Evolutionary conservation across 2,113 vertebrate genomes (phyloP).

Genomic region (Prietella phreatophila): DNA sequence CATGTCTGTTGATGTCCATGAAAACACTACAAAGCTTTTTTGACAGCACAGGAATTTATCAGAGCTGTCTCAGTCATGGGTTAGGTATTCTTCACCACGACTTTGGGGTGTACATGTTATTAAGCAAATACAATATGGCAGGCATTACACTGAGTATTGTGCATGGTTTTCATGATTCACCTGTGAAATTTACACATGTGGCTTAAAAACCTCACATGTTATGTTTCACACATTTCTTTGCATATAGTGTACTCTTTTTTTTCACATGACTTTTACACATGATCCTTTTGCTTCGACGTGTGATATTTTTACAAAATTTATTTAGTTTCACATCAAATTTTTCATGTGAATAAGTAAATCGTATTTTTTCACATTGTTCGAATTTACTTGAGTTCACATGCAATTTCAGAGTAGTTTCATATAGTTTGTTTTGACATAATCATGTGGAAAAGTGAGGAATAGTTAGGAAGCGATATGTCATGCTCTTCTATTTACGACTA

Average conservation of each 20-base stretch:
- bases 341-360: neutral
- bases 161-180: too few relatives aligned
- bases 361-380: neutral
- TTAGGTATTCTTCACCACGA: slow-evolving; percentile 1
- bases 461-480: neutral
- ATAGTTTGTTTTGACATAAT: too few relatives aligned
- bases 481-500: neutral
- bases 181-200: too few relatives aligned
- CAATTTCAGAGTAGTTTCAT: neutral
- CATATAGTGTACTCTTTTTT: neutral
- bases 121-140: neutral
- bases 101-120: neutral
- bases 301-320: too few relatives aligned
- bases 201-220: neutral
- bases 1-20: slow-evolving; percentile 13
- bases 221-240: neutral
- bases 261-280: neutral
- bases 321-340: neutral
- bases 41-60: slow-evolving; percentile 13
- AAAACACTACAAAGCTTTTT: slow-evolving; percentile 16
- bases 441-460: neutral
- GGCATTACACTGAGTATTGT: neutral
- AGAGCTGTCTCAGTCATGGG: neutral
- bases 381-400: neutral
- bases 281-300: neutral